phyloP scores from a whole-genome alignment of 2,888 invertebrate genomes.

The Dryobotodes eremita region DNA sequence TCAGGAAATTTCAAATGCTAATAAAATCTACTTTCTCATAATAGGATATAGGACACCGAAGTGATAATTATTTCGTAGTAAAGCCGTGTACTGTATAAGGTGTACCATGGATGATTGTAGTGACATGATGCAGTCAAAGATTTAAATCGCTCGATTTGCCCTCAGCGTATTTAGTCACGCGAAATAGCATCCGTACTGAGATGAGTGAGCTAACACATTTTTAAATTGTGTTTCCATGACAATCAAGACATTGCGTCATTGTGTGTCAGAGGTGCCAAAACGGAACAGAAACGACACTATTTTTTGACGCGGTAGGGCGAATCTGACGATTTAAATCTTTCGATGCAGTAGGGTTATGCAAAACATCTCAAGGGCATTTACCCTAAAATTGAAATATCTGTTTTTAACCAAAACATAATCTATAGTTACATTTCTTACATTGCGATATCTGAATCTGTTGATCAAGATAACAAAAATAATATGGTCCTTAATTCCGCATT shows the following conservation, averaged over 20 bases:
- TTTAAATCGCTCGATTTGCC: neutral
- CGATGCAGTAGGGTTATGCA: neutral
- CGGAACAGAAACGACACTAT: neutral
- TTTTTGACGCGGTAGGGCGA: neutral
- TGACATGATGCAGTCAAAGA: neutral
- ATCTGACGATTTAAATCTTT: neutral
- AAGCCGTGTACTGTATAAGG: neutral
- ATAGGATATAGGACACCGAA: neutral
- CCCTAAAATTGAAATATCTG: neutral
- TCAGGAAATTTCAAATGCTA: neutral
- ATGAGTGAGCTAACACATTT: neutral
- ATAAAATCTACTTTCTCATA: neutral
- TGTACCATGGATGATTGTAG: neutral
- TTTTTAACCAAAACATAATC: neutral
- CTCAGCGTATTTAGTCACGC: neutral
- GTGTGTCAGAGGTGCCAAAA: neutral
- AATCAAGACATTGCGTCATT: neutral
- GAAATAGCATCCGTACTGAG: neutral
- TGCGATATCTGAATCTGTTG: conserved; percentile 25
- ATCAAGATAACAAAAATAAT: conserved; percentile 44
- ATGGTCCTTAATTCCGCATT: conserved; percentile 41
- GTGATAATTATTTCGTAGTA: neutral
- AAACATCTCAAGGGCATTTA: too few relatives aligned
- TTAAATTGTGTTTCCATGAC: neutral
- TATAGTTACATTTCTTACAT: neutral